phyloP scores from a whole-genome alignment of 2,888 invertebrate genomes.

The Pecten maximus region DNA sequence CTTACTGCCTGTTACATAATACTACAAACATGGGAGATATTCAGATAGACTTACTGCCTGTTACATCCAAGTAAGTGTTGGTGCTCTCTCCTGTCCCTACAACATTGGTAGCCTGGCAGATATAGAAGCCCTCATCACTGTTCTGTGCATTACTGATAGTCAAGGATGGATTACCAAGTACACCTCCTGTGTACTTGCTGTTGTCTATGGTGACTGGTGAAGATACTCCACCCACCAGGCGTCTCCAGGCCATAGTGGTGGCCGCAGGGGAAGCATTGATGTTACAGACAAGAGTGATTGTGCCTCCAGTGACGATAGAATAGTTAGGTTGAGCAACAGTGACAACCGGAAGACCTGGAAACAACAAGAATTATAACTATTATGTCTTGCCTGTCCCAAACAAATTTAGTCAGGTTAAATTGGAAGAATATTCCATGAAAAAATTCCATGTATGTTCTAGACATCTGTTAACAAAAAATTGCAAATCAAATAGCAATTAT shows the following conservation, averaged over 20 bases:
- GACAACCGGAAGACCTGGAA: slow-evolving; percentile 40
- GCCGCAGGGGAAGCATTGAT: slow-evolving; percentile 37
- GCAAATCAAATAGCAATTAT: no score
- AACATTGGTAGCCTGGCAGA: slow-evolving; percentile 46
- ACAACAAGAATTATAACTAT: no score
- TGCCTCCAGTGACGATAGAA: neutral
- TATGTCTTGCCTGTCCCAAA: no score
- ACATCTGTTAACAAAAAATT: no score
- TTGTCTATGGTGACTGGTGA: slow-evolving; percentile 13
- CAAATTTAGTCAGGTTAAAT: no score
- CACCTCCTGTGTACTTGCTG: slow-evolving; percentile 42
- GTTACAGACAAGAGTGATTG: slow-evolving; percentile 31
- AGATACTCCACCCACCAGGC: slow-evolving; percentile 14
- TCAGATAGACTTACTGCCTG: neutral
- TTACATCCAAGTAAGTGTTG: slow-evolving; percentile 42
- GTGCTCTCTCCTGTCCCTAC: slow-evolving; percentile 42
- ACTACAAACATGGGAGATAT: no score
- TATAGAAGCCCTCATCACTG: slow-evolving; percentile 45
- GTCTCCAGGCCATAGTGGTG: slow-evolving; percentile 39
- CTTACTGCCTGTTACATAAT: slow-evolving; percentile 37
- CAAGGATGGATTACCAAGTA: slow-evolving; percentile 43
- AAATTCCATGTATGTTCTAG: no score
- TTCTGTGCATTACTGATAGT: slow-evolving; percentile 42
- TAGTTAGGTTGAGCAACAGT: slow-evolving; percentile 37
- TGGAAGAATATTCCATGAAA: no score